Evolutionary conservation across 1,140 invertebrate species (phyloP).

Genomic region (Bombus affinis): DNA sequence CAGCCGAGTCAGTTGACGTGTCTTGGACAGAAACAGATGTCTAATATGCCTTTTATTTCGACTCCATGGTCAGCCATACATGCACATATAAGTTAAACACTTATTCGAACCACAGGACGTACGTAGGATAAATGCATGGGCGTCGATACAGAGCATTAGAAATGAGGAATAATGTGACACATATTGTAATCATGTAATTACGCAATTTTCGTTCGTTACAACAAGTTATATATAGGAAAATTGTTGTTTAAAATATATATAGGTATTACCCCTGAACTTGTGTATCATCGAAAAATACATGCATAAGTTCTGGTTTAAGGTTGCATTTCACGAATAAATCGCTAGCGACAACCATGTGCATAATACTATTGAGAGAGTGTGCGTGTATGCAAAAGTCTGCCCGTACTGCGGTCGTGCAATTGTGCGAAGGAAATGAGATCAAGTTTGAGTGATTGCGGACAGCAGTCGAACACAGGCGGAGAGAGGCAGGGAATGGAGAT

Average conservation of each 20-base stretch:
- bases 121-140: conserved; percentile 48
- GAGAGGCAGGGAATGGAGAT: conserved; percentile 34
- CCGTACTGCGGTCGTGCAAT: conserved; percentile 40
- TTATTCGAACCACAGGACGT: conserved; percentile 33
- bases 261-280: not conserved
- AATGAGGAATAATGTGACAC: conserved; percentile 21
- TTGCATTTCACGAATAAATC: conserved; percentile 7
- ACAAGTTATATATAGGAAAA: not conserved
- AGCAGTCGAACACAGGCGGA: conserved; percentile 48
- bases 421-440: conserved; percentile 78
- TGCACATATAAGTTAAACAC: conserved; percentile 23
- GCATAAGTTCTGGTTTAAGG: not conserved
- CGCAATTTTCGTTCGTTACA: not conserved
- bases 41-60: conserved; percentile 36
- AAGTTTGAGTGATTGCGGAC: conserved; percentile 74
- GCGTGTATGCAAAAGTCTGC: conserved; percentile 27
- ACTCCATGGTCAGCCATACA: not conserved
- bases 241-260: conserved; percentile 11
- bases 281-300: not conserved
- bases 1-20: conserved; percentile 60
- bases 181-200: conserved; percentile 2
- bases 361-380: not conserved
- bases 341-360: conserved; percentile 20
- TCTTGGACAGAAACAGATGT: conserved; percentile 47
- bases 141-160: conserved; percentile 28